phyloP scores from a whole-genome alignment of 2,888 invertebrate species.

The Tipula vernalis region DNA sequence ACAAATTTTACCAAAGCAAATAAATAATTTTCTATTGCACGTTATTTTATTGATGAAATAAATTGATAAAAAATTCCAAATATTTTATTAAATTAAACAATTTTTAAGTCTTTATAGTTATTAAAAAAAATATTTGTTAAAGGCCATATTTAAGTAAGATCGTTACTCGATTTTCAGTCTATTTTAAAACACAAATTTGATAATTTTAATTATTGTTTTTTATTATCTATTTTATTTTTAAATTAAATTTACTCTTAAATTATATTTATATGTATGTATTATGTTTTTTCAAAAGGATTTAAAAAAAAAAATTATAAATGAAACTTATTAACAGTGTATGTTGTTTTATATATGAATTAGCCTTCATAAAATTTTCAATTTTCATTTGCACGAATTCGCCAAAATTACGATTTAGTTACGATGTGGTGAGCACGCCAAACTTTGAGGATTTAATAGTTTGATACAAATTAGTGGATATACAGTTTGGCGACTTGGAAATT shows the following conservation, averaged over 20 bases:
- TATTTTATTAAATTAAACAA: background rate
- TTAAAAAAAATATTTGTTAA: background rate
- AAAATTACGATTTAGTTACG: too few relatives aligned
- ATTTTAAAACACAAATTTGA: background rate
- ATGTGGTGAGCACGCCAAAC: too few relatives aligned
- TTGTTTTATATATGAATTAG: too few relatives aligned
- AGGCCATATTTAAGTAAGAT: background rate
- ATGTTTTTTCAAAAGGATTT: background rate
- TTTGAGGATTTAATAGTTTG: too few relatives aligned
- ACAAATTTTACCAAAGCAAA: background rate
- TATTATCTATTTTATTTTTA: background rate
- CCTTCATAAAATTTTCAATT: too few relatives aligned
- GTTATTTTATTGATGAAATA: background rate
- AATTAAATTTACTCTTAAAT: background rate
- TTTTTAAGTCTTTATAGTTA: background rate
- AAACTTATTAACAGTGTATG: background rate
- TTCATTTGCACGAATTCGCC: too few relatives aligned
- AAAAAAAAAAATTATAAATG: background rate
- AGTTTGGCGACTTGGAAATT: too few relatives aligned
- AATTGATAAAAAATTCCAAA: background rate
- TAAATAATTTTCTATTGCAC: background rate
- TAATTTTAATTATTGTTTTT: background rate
- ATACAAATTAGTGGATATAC: too few relatives aligned
- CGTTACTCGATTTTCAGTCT: background rate
- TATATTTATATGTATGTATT: background rate